A percentile compares a stretch with the other conserved stretches of the same genome.
phyloP scores from a whole-genome alignment of 1,140 invertebrate species.

The Colletes latitarsis region DNA sequence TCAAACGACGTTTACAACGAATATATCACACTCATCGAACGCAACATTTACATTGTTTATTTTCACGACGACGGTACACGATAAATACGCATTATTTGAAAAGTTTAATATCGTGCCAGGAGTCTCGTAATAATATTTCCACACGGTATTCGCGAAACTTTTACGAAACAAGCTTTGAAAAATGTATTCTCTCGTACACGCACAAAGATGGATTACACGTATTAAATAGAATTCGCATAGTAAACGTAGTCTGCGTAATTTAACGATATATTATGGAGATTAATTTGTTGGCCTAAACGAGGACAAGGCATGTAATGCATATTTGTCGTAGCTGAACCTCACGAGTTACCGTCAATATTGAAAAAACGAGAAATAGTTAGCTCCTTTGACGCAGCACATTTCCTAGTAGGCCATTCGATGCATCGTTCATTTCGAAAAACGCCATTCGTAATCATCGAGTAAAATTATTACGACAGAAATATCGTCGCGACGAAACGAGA shows the following conservation, averaged over 20 bases:
- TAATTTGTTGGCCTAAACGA: background rate
- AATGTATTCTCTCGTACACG: background rate
- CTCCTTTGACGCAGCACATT: background rate
- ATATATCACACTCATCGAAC: background rate
- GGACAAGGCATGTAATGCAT: slow-evolving; percentile 21
- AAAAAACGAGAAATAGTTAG: background rate
- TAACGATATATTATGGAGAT: background rate
- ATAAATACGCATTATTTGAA: slow-evolving; percentile 28
- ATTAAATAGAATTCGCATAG: no score
- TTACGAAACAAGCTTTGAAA: background rate
- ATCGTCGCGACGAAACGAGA: background rate
- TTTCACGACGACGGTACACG: background rate
- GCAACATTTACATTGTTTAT: background rate
- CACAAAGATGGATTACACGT: background rate
- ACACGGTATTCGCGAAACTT: background rate
- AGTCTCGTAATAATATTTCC: background rate
- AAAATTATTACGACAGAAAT: background rate
- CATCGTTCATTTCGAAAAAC: background rate
- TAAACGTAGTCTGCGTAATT: background rate
- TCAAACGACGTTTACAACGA: background rate
- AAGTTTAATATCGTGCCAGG: background rate
- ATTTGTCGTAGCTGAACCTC: slow-evolving; percentile 16
- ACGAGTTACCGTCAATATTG: background rate
- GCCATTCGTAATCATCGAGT: background rate
- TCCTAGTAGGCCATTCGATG: background rate